A percentile compares a stretch with the other conserved stretches of the same genome.
These are phyloP conservation scores for Aleiodes leptofemur DNA, from an alignment of 2,888 invertebrate genomes.

Conservation along the genomic window DNA sequence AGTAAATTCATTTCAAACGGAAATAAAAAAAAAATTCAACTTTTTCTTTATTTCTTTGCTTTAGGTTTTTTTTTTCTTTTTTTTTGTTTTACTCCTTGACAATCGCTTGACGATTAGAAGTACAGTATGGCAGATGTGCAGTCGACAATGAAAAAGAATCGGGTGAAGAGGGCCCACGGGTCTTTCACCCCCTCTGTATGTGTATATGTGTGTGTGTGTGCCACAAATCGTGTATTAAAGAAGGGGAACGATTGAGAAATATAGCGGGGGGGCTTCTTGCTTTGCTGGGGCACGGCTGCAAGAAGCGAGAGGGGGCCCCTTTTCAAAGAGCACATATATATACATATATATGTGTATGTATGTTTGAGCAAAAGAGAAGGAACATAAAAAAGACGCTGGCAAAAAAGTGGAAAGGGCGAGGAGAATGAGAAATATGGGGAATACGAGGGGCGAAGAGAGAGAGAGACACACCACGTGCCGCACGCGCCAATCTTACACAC, in stretches of 20 bases:
- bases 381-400: conserved; percentile 36
- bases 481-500: conserved; percentile 75
- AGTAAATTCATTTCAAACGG: too few relatives aligned
- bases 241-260: conserved; percentile 67
- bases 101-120: conserved; percentile 67
- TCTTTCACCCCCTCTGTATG: conserved; percentile 23
- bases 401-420: conserved; percentile 54
- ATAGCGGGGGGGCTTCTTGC: conserved; percentile 54
- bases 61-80: conserved; percentile 36
- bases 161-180: conserved; percentile 9
- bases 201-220: too few relatives aligned
- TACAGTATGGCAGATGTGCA: conserved; percentile 71
- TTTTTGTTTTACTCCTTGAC: conserved; percentile 60
- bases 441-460: conserved; percentile 51
- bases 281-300: conserved; percentile 52
- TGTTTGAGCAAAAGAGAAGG: conserved; percentile 41
- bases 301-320: conserved; percentile 39
- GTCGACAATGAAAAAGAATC: conserved; percentile 69
- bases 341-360: conserved; percentile 2
- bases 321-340: conserved; percentile 13
- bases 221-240: conserved; percentile 59
- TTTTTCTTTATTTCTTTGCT: conserved; percentile 45
- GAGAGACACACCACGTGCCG: conserved; percentile 69
- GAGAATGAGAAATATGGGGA: conserved; percentile 39
- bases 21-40: background rate